These are phyloP conservation scores for Luperina testacea DNA, from an alignment of 2,888 invertebrate species.

Conservation along the genomic window DNA sequence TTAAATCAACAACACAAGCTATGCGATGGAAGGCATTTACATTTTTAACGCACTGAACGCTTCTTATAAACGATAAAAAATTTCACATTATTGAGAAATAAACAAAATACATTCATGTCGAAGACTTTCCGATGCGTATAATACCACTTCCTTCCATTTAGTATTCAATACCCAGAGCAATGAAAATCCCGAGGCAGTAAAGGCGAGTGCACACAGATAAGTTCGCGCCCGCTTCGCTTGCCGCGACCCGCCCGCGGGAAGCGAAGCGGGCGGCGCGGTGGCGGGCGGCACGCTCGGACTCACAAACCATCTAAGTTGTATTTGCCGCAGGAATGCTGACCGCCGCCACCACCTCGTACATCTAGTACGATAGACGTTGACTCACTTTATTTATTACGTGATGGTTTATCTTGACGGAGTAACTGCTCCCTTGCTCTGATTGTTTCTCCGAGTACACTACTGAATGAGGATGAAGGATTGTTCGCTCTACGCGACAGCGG, in stretches of 20 bases:
- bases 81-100: background rate
- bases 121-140: constrained; percentile 3
- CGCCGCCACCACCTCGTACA: constrained; percentile 49
- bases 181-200: constrained; percentile 44
- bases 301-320: constrained; percentile 40
- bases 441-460: constrained; percentile 32
- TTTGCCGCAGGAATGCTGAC: constrained; percentile 39
- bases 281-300: constrained; percentile 14
- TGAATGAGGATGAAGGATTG: constrained; percentile 18
- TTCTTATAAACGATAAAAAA: background rate
- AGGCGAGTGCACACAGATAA: constrained; percentile 35
- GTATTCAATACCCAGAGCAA: constrained; percentile 50
- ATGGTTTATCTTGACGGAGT: constrained; percentile 55
- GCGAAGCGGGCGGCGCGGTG: background rate
- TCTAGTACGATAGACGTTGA: constrained; percentile 25
- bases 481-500: background rate
- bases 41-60: background rate
- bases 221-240: background rate
- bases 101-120: background rate
- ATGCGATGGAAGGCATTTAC: background rate
- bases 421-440: constrained; percentile 31
- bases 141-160: constrained; percentile 22
- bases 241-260: background rate
- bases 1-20: too few species aligned
- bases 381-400: constrained; percentile 62